Conservation (phyloP, 2,113 vertebrate species). For the Laticauda colubrina region DNA sequence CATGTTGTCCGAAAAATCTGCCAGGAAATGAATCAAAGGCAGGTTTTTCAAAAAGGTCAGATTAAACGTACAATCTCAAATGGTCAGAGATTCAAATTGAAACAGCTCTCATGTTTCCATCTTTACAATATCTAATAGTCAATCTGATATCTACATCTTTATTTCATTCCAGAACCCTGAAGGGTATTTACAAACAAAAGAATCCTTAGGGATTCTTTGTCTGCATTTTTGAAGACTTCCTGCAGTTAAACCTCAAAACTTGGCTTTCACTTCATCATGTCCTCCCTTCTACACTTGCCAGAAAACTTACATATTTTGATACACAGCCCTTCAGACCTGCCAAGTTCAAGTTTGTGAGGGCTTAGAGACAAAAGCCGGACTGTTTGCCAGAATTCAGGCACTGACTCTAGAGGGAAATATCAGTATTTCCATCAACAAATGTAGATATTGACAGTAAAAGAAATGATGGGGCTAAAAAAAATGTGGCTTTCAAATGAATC, state of each 20-base stretch:
- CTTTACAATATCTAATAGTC: neutral
- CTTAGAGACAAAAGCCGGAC: slow-evolving; percentile 35
- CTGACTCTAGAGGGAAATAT: slow-evolving; percentile 36
- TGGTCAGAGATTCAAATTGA: neutral
- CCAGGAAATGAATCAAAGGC: slow-evolving; percentile 21
- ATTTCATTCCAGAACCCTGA: neutral
- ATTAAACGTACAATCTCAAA: neutral
- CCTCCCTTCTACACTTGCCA: slow-evolving; percentile 36
- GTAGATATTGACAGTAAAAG: slow-evolving; percentile 26
- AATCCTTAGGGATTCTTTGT: neutral
- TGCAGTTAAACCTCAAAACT: slow-evolving; percentile 30
- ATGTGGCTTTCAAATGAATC: slow-evolving; percentile 11
- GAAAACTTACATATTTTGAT: slow-evolving; percentile 38
- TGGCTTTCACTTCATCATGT: slow-evolving; percentile 27
- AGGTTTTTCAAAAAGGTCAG: slow-evolving; percentile 1
- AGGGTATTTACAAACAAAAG: slow-evolving; percentile 1
- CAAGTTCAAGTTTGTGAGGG: slow-evolving; percentile 32
- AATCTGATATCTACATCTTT: neutral
- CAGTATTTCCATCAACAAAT: slow-evolving; percentile 40
- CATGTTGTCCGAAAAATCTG: slow-evolving; percentile 8
- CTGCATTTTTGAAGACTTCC: slow-evolving; percentile 8
- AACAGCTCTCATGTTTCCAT: neutral
- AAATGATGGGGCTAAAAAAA: slow-evolving; percentile 20
- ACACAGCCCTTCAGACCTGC: slow-evolving; percentile 29
- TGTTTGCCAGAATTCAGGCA: slow-evolving; percentile 36